These are phyloP conservation scores for Diceros bicornis DNA, from an alignment of 2,797 vertebrate species.

Conservation along the genomic window DNA sequence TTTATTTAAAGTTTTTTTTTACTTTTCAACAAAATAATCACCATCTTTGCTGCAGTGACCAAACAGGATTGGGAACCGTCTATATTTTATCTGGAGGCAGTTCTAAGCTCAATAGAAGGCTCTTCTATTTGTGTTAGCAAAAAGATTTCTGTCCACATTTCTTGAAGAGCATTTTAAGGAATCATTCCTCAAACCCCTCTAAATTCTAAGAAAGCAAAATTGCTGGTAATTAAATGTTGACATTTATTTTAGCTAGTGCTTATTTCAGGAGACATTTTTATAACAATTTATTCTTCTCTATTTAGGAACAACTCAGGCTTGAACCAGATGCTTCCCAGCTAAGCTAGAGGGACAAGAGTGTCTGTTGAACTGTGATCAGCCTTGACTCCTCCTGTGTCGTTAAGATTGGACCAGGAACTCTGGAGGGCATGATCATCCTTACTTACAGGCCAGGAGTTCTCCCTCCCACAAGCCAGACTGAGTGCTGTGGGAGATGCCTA, in stretches of 20 bases:
- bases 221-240: slow-evolving; percentile 22
- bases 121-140: slow-evolving; percentile 41
- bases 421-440: not conserved
- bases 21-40: not conserved
- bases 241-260: slow-evolving; percentile 19
- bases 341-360: not conserved
- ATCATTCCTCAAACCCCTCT: not conserved
- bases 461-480: not conserved
- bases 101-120: not conserved
- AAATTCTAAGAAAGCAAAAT: slow-evolving; percentile 19
- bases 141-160: not conserved
- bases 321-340: not conserved
- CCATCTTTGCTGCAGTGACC: not conserved
- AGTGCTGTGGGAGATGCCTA: not conserved
- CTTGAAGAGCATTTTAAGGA: slow-evolving; percentile 40
- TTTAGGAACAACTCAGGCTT: not conserved
- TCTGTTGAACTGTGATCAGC: not conserved
- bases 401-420: not conserved
- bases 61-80: not conserved
- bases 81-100: slow-evolving; percentile 6
- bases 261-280: not conserved
- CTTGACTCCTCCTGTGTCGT: not conserved
- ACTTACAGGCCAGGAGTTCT: not conserved
- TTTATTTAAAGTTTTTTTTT: not conserved
- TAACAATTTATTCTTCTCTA: not conserved